Percentiles rank a stretch among this genome's conserved stretches.
These are phyloP conservation scores for Nanorana parkeri DNA, from an alignment of 2,113 vertebrate species.

Conservation along the genomic window DNA sequence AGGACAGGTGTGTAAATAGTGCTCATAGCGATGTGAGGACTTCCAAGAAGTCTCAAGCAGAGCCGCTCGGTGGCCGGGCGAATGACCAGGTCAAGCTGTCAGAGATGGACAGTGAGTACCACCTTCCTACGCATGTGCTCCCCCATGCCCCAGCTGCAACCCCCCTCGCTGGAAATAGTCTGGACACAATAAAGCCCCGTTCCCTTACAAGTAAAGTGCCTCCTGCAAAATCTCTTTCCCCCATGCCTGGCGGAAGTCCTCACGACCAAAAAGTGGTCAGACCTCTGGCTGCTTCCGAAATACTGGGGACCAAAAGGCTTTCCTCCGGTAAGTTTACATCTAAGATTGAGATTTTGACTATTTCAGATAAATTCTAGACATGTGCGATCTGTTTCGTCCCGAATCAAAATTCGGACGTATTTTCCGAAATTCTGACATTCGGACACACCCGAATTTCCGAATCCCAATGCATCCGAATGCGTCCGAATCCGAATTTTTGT, in stretches of 20 bases:
- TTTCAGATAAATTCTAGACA: no score
- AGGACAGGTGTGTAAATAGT: background rate
- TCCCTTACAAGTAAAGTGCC: constrained; percentile 30
- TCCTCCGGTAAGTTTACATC: constrained; percentile 27
- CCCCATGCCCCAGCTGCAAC: background rate
- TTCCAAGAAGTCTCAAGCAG: background rate
- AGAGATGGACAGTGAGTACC: background rate
- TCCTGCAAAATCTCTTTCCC: background rate
- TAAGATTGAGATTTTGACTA: no score
- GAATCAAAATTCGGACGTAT: no score
- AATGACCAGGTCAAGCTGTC: background rate
- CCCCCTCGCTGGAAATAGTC: background rate
- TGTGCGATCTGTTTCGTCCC: no score
- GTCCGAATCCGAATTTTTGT: no score
- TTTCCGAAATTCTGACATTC: no score
- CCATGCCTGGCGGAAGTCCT: background rate
- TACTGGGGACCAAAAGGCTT: background rate
- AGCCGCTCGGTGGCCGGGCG: background rate
- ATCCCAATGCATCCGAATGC: no score
- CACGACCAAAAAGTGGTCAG: constrained; percentile 2
- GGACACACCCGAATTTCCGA: no score
- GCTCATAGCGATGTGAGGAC: background rate
- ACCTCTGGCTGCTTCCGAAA: background rate
- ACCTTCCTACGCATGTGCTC: background rate
- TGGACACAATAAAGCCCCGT: background rate